A percentile compares a stretch with the other conserved stretches of the same genome.
Conservation (phyloP, 1,140 invertebrate genomes). For the Laupala kohalensis region DNA sequence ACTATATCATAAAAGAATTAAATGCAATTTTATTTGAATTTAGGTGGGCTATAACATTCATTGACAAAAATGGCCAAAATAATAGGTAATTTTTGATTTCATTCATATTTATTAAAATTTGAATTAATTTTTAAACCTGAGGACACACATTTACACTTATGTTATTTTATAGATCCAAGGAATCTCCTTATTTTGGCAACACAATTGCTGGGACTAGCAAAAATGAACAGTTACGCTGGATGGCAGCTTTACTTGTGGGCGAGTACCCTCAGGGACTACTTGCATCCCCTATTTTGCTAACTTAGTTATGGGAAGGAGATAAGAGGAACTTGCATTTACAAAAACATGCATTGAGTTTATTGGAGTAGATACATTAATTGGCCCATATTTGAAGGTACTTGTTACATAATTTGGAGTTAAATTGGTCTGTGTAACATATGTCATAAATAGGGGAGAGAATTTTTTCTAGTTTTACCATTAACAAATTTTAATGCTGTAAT, state of each 20-base stretch:
- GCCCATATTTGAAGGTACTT: no score
- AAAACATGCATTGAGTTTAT: no score
- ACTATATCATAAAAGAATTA: neutral
- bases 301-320: neutral
- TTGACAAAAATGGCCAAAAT: constrained; percentile 48
- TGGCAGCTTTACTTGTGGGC: constrained; percentile 55
- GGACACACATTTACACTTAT: no score
- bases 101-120: neutral
- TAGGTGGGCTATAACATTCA: constrained; percentile 64
- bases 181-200: constrained; percentile 61
- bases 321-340: no score
- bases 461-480: no score
- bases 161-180: constrained; percentile 45
- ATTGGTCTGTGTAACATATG: no score
- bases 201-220: constrained; percentile 57
- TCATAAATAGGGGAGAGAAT: no score
- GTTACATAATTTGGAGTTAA: no score
- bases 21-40: constrained; percentile 16
- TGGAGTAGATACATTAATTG: no score
- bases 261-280: constrained; percentile 39
- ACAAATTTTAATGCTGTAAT: no score
- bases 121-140: no score
- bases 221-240: constrained; percentile 58
- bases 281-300: constrained; percentile 18
- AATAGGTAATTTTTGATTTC: constrained; percentile 35